phyloP scores from a whole-genome alignment of 64 coral and sea anemone genomes.

The Actinia equina region DNA sequence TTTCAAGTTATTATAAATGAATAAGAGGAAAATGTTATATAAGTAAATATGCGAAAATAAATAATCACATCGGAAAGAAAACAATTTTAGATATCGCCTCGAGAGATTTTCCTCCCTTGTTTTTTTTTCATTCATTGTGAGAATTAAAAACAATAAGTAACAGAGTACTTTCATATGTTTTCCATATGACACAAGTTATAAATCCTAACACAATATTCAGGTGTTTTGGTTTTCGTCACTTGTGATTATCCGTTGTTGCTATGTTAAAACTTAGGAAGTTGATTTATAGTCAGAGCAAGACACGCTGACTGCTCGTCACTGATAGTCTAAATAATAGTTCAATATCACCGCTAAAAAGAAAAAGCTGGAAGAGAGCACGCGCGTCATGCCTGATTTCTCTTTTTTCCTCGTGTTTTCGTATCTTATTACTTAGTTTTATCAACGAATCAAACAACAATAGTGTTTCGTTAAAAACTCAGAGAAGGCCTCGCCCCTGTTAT shows the following conservation, averaged over 20 bases:
- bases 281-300: not conserved
- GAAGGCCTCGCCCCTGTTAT: too few species aligned
- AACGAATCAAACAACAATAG: too few species aligned
- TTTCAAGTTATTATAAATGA: not conserved
- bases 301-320: not conserved
- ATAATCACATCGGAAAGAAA: not conserved
- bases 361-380: not conserved
- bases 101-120: not conserved
- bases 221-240: constrained; percentile 5
- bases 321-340: not conserved
- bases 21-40: not conserved
- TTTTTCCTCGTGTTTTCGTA: too few species aligned
- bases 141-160: not conserved
- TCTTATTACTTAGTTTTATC: too few species aligned
- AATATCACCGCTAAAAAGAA: not conserved
- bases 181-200: not conserved
- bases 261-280: not conserved
- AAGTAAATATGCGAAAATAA: not conserved
- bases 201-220: not conserved
- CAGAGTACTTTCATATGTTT: not conserved
- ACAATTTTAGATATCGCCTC: not conserved
- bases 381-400: too few species aligned
- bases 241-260: constrained; percentile 2
- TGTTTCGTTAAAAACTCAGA: too few species aligned
- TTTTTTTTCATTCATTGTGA: not conserved